Evolutionary conservation across 2,888 invertebrate species (phyloP), one percentile per base, ranked within the genome.

Genomic region (Andrena marginata): DNA sequence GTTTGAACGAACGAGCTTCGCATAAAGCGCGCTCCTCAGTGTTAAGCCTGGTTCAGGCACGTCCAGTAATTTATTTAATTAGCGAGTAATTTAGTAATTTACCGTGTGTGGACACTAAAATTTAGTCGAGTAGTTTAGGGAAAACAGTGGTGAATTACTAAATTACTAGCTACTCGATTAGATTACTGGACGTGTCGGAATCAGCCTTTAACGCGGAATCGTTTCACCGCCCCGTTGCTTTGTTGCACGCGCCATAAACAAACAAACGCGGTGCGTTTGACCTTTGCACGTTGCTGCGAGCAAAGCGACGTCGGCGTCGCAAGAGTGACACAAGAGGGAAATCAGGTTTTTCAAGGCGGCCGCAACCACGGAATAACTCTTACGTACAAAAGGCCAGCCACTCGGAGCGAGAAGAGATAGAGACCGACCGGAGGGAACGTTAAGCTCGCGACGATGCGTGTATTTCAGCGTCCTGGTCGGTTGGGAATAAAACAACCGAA

Each of bases 261-360:
- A 65, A 79, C 51, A 49, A 42, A 62, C 84, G 2, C 29, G 42
- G 51, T 35, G 67, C 13, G 69, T 49, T 48, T 78, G 74, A 83
- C 84, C 84, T 78, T 63, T 71, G 82, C 31, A 20, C 76, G 35
- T 65, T 59, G 48, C 20, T 56, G 81, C 68, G 68, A 75, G 49
- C 54, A 65, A 35, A 56, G 23, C 42, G 33, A 48, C 35, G 16
- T n/a, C 49, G 64, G 7, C 68, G 73, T 29, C 60, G 70, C 49
- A 35, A 51, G 13, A 76, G 68, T 76, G 82, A 78, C 78, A 78
- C 70, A 62, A 83, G 73, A 81, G 72, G 79, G 76, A 74, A 75
- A 85, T 72, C 72, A 51, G 76, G 82, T 81, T 78, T 70, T 73
- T 79, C 78, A 56, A 82, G 80, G 69, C 67, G 71, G 69, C 10